Base-by-base conservation (phyloP, 2,888 invertebrate species). In the Chrysotoxum bicinctum region DNA sequence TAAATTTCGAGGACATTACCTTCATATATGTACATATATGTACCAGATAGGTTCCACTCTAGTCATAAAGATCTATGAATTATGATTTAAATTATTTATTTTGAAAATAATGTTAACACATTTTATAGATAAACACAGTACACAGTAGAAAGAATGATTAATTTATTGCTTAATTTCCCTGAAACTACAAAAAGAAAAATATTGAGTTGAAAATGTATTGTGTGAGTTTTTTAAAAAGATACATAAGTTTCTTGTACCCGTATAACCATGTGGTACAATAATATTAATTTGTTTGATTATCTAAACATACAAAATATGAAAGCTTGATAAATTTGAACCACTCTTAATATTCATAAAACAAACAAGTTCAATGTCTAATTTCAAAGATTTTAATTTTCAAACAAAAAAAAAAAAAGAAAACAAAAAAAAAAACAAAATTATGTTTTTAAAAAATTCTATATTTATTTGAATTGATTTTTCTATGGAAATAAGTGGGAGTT, bases 311-410 rank as follows among this genome's bases (percentile, higher is more conserved):
- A 56, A 56, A 56, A 19, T 48, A 68, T 62, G n/a, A 21, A 62
- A 40, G 21, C 23, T 35, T 62, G 26, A 73, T 35, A 62, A 73
- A 60, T 73, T 73, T 37, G 19, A 30, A 37, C 37, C 37, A 43
- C 32, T 16, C 50, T 60, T 62, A 50, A 52, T 43, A 30, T 64
- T 64, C 26, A 62, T 62, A 64, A 43, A 52, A 64, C 60, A 62
- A 60, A 30, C 50, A 60, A 60, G 48, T 48, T 52, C 40, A 62
- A 52, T 62, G 62, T 30, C 62, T 73, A 52, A 52, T 62, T 37
- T n/a, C 14, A 21, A 62, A 62, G n/a, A 40, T 1, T 35, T 50
- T 19, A 12, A 52, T 62, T 60, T 60, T 48, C 48, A 30, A 14
- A 70, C 45, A 16, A 58, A 48, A 16, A 60, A 50, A 60, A 37